phyloP scores from a whole-genome alignment of 92 coral and sea anemone species.

The Muricea muricata region DNA sequence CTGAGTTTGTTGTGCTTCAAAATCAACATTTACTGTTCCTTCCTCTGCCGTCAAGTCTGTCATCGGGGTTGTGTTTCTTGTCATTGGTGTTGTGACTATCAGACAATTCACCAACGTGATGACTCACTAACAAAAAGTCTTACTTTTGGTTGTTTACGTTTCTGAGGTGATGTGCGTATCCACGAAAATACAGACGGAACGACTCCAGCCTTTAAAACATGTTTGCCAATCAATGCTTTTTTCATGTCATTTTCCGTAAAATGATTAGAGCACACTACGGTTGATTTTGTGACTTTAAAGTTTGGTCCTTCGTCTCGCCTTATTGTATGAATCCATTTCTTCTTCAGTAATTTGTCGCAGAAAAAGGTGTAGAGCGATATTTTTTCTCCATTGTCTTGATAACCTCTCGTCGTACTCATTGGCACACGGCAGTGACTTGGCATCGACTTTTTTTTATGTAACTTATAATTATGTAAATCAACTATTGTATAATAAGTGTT shows the following conservation, averaged over 20 bases:
- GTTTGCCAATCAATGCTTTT: constrained; percentile 22
- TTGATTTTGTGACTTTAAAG: neutral
- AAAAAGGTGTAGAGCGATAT: constrained; percentile 47
- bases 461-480: no score
- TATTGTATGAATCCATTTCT: constrained; percentile 53
- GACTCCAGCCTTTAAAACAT: neutral
- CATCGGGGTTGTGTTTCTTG: no score
- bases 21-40: no score
- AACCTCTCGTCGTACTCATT: constrained; percentile 48
- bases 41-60: no score
- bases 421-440: constrained; percentile 21
- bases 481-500: no score
- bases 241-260: constrained; percentile 18
- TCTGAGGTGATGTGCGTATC: neutral
- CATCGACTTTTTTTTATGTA: neutral
- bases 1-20: no score
- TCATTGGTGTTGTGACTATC: no score
- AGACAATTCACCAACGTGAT: no score
- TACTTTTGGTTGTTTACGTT: neutral
- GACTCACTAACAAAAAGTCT: no score
- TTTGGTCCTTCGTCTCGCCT: constrained; percentile 39
- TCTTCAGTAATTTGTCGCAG: neutral
- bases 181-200: constrained; percentile 52
- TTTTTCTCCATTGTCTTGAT: constrained; percentile 10
- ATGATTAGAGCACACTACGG: constrained; percentile 53